Percentiles rank a stretch among this genome's conserved stretches.
Conservation (phyloP, 2,888 invertebrate species). For the Coenonympha arcania region DNA sequence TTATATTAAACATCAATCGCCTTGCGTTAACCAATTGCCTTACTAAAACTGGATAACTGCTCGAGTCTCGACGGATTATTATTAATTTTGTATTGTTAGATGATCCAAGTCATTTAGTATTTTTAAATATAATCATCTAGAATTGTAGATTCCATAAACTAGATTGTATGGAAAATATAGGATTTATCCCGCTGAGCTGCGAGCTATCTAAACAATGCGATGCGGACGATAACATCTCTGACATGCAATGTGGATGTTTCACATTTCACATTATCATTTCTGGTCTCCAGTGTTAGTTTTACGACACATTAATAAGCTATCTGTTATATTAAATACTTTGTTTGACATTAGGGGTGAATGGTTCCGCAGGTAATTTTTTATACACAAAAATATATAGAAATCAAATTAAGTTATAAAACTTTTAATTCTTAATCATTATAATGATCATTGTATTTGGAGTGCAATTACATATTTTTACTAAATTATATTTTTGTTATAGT, state of each 20-base stretch:
- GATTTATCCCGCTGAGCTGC: neutral
- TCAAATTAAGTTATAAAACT: neutral
- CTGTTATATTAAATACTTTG: neutral
- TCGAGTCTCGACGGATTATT: no score
- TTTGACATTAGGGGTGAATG: neutral
- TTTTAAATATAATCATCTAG: neutral
- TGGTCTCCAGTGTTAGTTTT: slow-evolving; percentile 2
- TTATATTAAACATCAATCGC: no score
- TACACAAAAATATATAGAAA: neutral
- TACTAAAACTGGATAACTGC: no score
- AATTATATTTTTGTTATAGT: no score
- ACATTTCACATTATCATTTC: neutral
- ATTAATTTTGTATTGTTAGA: no score
- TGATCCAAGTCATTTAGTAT: no score
- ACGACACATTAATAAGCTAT: slow-evolving; percentile 5
- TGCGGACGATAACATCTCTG: neutral
- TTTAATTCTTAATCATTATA: no score
- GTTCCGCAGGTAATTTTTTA: neutral
- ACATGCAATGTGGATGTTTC: no score
- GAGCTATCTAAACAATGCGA: neutral
- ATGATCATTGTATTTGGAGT: neutral
- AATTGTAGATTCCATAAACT: neutral
- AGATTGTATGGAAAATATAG: neutral
- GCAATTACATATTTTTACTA: neutral
- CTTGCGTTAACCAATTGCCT: no score